Evolutionary conservation across 2,888 invertebrate species (phyloP).

Genomic region (Cheilosia variabilis): DNA sequence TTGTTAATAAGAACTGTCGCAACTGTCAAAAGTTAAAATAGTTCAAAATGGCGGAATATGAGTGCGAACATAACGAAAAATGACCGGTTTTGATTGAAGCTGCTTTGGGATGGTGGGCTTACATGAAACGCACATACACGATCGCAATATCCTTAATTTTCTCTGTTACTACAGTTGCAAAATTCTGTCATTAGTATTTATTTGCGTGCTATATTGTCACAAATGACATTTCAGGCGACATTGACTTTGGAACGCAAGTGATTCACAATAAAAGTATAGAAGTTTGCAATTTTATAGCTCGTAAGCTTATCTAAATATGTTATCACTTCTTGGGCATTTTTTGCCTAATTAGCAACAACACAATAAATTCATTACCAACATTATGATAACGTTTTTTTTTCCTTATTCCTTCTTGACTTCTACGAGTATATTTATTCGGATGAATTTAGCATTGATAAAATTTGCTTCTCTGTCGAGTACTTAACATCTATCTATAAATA

Average conservation of each 20-base stretch:
- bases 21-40: no score
- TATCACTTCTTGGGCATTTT: constrained; percentile 35
- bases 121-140: no score
- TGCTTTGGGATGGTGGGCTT: no score
- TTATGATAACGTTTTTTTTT: not conserved
- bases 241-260: constrained; percentile 32
- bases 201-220: no score
- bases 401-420: no score
- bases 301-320: not conserved
- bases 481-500: constrained; percentile 16
- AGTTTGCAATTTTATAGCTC: constrained; percentile 6
- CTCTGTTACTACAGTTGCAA: no score
- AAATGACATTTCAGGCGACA: not conserved
- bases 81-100: no score
- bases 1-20: no score
- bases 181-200: no score
- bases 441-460: constrained; percentile 1
- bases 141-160: no score
- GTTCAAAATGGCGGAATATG: no score
- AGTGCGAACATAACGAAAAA: no score
- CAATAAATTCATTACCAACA: not conserved
- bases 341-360: not conserved
- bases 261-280: not conserved
- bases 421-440: not conserved
- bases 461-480: not conserved